These are phyloP conservation scores for Pseudomyrmex sp. DNA, from an alignment of 1,140 invertebrate genomes.

Conservation along the genomic window DNA sequence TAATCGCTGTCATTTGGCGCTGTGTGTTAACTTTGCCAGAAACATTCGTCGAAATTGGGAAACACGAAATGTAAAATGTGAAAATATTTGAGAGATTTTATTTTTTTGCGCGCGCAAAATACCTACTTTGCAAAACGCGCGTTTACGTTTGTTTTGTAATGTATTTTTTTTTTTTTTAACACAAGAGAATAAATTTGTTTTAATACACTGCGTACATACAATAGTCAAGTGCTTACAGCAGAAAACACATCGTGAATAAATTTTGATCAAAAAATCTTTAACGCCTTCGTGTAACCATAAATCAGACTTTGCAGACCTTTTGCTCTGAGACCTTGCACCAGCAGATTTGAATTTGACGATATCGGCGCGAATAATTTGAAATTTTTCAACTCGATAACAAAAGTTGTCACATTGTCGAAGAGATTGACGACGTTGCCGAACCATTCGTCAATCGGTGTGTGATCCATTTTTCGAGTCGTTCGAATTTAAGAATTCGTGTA, in stretches of 20 bases:
- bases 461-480: slow-evolving; percentile 1
- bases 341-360: neutral
- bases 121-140: neutral
- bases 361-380: neutral
- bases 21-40: neutral
- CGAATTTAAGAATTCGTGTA: slow-evolving; percentile 13
- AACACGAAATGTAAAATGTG: neutral
- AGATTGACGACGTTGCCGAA: slow-evolving; percentile 18
- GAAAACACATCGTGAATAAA: neutral
- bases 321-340: neutral
- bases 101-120: neutral
- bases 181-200: too few species aligned
- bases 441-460: slow-evolving; percentile 33
- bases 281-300: neutral
- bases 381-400: neutral
- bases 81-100: neutral
- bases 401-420: slow-evolving; percentile 23
- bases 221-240: neutral
- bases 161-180: too few species aligned
- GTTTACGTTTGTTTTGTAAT: too few species aligned
- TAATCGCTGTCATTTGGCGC: neutral
- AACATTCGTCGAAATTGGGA: neutral
- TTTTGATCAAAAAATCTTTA: slow-evolving; percentile 4
- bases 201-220: too few species aligned
- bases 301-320: neutral